phyloP scores from a whole-genome alignment of 2,888 invertebrate genomes.

The Himalopsyche anomala region DNA sequence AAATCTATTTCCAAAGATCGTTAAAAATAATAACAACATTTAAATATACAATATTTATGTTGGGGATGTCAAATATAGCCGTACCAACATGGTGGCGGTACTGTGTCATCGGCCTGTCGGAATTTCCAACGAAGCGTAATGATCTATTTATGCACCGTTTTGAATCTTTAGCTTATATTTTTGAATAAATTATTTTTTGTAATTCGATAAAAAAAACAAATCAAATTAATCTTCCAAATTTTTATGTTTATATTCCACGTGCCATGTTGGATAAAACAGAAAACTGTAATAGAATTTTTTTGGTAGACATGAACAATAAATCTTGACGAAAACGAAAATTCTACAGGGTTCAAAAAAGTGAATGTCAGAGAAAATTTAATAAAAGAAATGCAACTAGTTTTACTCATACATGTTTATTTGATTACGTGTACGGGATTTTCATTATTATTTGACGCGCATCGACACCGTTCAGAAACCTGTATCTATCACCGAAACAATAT shows the following conservation, averaged over 20 bases:
- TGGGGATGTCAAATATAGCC: constrained; percentile 4
- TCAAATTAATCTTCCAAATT: neutral
- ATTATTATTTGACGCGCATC: too few relatives aligned
- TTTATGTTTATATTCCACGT: neutral
- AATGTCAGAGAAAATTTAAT: too few relatives aligned
- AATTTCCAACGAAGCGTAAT: constrained; percentile 2
- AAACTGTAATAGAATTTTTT: neutral
- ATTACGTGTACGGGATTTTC: too few relatives aligned
- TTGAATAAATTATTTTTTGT: constrained; percentile 22
- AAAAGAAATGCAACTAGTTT: too few relatives aligned
- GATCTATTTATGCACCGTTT: constrained; percentile 17
- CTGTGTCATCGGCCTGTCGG: constrained; percentile 13
- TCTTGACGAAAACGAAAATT: neutral
- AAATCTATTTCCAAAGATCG: constrained; percentile 25
- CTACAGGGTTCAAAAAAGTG: neutral
- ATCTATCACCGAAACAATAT: too few relatives aligned
- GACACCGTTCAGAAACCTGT: too few relatives aligned
- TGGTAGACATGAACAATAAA: neutral
- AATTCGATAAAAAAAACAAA: constrained; percentile 13
- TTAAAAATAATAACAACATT: constrained; percentile 19
- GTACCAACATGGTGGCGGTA: constrained; percentile 12
- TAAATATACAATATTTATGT: constrained; percentile 16
- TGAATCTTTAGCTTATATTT: neutral
- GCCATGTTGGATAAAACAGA: constrained; percentile 3
- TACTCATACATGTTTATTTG: too few relatives aligned